phyloP scores from a whole-genome alignment of 2,888 invertebrate species.

The Rhyacophila evoluta region DNA sequence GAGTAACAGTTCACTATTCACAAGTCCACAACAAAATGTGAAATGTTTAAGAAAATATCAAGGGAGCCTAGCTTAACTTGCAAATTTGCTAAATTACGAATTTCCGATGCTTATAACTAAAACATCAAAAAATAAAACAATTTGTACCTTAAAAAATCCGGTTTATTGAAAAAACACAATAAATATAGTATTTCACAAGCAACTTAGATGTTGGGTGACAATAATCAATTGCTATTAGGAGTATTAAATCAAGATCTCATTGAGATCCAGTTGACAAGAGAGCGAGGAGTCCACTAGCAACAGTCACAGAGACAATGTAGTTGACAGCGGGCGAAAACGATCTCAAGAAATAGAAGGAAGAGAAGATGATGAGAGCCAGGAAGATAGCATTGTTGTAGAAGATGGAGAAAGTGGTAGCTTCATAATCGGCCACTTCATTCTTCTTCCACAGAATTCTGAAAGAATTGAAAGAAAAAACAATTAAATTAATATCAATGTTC shows the following conservation, averaged over 20 bases:
- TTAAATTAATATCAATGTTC: too few species aligned
- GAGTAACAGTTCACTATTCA: too few species aligned
- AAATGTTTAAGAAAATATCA: too few species aligned
- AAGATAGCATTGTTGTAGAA: constrained; percentile 99
- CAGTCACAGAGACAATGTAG: constrained; percentile 91
- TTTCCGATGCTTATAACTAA: too few species aligned
- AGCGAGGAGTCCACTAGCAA: constrained; percentile 91
- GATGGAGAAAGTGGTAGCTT: constrained; percentile 98
- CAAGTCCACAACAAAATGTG: too few species aligned
- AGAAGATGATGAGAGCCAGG: constrained; percentile 90
- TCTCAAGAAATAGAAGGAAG: constrained; percentile 93
- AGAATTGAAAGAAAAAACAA: constrained; percentile 44
- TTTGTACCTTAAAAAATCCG: not conserved
- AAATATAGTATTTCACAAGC: constrained; percentile 17
- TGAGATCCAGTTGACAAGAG: constrained; percentile 94
- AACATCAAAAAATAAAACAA: not conserved
- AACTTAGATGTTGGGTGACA: not conserved
- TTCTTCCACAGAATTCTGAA: constrained; percentile 97
- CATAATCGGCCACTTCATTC: constrained; percentile 99
- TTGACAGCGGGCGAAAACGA: constrained; percentile 92
- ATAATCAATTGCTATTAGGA: not conserved
- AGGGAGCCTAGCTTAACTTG: too few species aligned
- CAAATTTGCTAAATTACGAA: too few species aligned
- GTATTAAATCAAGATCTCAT: constrained; percentile 5
- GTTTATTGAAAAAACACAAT: constrained; percentile 28